These are phyloP conservation scores for Borostomias antarcticus DNA, from an alignment of 2,797 vertebrate species.

Conservation along the genomic window DNA sequence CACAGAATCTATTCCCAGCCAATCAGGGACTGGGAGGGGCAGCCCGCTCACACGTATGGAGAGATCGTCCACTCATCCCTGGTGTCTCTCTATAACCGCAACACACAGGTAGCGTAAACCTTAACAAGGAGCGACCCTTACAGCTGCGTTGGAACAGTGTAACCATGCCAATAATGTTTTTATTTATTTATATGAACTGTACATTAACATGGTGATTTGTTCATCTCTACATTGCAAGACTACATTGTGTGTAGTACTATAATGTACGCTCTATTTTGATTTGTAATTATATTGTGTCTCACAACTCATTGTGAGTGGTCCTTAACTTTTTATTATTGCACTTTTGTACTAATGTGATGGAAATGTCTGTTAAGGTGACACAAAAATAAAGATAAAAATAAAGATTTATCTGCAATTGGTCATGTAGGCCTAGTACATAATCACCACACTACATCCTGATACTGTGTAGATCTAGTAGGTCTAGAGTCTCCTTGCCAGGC, in stretches of 20 bases:
- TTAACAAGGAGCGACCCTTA: background rate
- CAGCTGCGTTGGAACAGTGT: background rate
- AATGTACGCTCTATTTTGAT: no score
- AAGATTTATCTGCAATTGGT: no score
- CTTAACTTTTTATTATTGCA: no score
- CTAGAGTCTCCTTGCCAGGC: background rate
- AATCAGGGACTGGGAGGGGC: conserved; percentile 81
- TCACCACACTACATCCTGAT: background rate
- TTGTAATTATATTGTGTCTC: no score
- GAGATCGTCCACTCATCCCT: conserved; percentile 81
- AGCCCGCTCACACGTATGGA: conserved; percentile 73
- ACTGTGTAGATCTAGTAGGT: background rate
- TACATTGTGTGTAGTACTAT: no score
- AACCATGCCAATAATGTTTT: background rate
- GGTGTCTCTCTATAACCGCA: conserved; percentile 68
- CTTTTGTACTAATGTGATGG: no score
- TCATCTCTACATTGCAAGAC: no score
- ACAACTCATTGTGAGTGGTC: no score
- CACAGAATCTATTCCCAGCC: conserved; percentile 73
- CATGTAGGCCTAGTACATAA: background rate
- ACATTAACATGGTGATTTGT: no score
- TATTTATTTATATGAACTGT: no score
- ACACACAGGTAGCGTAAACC: conserved; percentile 43
- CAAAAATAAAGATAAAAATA: no score
- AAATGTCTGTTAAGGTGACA: no score